Evolutionary conservation across 2,113 vertebrate species (phyloP).

Genomic region (Bettongia penicillata): DNA sequence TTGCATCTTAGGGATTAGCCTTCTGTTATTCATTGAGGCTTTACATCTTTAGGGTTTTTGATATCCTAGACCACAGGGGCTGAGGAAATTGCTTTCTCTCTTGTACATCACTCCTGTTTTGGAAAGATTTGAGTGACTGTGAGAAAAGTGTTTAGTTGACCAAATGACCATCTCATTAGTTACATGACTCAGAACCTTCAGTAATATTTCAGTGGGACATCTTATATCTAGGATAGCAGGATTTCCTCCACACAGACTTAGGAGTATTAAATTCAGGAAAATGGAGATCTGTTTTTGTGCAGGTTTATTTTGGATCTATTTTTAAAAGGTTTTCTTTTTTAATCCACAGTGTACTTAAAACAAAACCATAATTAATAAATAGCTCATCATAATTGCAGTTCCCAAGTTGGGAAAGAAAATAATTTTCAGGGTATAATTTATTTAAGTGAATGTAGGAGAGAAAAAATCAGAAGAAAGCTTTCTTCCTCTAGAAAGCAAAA

Average conservation of each 20-base stretch:
- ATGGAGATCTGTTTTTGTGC: slow-evolving; percentile 23
- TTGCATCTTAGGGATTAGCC: neutral
- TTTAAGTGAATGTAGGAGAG: neutral
- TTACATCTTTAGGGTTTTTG: neutral
- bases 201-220: slow-evolving; percentile 3
- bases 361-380: neutral
- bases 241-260: neutral
- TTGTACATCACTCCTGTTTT: neutral
- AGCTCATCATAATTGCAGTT: neutral
- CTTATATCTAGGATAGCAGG: neutral
- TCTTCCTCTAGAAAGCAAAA: neutral
- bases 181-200: neutral
- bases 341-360: neutral
- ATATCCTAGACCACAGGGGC: neutral
- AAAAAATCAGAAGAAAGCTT: neutral
- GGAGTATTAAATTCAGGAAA: neutral
- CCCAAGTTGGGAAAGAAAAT: slow-evolving; percentile 9
- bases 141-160: neutral
- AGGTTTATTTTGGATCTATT: neutral
- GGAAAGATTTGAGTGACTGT: neutral
- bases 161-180: neutral
- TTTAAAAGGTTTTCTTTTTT: slow-evolving; percentile 41
- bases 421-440: neutral
- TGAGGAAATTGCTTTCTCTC: neutral
- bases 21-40: neutral